Conservation (phyloP, 1,140 invertebrate species). For the Eumaeus atala region DNA sequence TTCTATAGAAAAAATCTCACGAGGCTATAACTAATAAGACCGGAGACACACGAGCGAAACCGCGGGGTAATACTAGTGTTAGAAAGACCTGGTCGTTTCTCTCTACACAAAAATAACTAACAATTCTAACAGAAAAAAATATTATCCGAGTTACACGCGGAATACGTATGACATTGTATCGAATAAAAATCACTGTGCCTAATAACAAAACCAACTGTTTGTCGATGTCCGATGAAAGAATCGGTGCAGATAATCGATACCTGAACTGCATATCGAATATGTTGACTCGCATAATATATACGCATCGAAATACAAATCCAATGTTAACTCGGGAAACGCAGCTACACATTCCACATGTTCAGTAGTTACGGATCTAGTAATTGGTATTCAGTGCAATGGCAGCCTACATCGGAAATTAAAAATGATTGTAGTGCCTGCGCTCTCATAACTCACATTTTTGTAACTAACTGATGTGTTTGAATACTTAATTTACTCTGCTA, state of each 20-base stretch:
- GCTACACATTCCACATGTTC: slow-evolving; percentile 51
- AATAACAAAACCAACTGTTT: slow-evolving; percentile 1
- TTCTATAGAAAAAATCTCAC: too few species aligned
- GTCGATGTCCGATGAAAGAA: neutral
- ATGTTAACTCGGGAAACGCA: slow-evolving; percentile 33
- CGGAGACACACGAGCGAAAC: too few species aligned
- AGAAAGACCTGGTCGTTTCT: too few species aligned
- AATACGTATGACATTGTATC: too few species aligned
- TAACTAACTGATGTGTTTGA: slow-evolving; percentile 23
- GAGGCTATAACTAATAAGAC: too few species aligned
- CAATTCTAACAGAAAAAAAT: too few species aligned
- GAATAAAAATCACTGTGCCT: neutral
- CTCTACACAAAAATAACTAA: too few species aligned
- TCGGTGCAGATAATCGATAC: neutral
- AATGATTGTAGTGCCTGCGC: slow-evolving; percentile 56
- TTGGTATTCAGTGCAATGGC: slow-evolving; percentile 61
- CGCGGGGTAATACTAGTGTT: too few species aligned
- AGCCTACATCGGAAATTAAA: slow-evolving; percentile 57
- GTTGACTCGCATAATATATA: neutral
- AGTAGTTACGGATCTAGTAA: slow-evolving; percentile 51
- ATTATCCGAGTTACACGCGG: too few species aligned
- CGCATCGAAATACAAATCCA: slow-evolving; percentile 16
- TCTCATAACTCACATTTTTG: slow-evolving; percentile 29
- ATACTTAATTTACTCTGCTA: neutral
- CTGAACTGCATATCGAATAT: neutral